Conservation (phyloP, 2,888 invertebrate genomes). For the Platycheirus albimanus region DNA sequence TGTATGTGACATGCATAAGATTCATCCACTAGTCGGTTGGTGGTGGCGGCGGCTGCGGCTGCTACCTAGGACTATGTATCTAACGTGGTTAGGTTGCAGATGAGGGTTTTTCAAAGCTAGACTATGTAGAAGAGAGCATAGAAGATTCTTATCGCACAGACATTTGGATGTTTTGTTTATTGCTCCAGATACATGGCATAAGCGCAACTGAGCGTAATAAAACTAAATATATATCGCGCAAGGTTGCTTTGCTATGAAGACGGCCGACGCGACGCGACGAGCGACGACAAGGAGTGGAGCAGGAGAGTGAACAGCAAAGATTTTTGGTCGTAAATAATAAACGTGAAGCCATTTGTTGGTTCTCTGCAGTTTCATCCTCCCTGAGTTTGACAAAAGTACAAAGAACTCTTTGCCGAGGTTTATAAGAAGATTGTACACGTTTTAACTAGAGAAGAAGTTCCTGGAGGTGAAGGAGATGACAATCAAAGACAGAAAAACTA, state of each 20-base stretch:
- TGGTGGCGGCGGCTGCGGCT: neutral
- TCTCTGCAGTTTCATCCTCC: constrained; percentile 55
- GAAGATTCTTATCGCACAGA: constrained; percentile 65
- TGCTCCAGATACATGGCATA: constrained; percentile 72
- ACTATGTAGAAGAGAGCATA: constrained; percentile 24
- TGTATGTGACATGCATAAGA: constrained; percentile 69
- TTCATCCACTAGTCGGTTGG: constrained; percentile 30
- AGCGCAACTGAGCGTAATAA: constrained; percentile 71
- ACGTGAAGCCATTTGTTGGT: constrained; percentile 70
- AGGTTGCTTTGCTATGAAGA: constrained; percentile 39
- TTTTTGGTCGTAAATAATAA: constrained; percentile 73
- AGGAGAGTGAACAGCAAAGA: constrained; percentile 26
- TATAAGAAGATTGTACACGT: constrained; percentile 24
- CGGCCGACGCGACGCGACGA: neutral
- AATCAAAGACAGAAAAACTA: constrained; percentile 53
- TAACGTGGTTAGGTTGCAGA: constrained; percentile 26
- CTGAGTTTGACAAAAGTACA: constrained; percentile 62
- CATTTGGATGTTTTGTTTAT: constrained; percentile 74
- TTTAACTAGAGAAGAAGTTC: constrained; percentile 38
- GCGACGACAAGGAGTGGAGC: neutral
- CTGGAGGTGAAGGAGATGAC: constrained; percentile 63
- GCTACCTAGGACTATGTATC: constrained; percentile 23
- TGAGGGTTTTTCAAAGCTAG: constrained; percentile 56
- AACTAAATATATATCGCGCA: constrained; percentile 69
- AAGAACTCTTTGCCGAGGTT: constrained; percentile 55